Evolutionary conservation across 2,797 vertebrate species (phyloP).

Genomic region (Myripristis jacobus): DNA sequence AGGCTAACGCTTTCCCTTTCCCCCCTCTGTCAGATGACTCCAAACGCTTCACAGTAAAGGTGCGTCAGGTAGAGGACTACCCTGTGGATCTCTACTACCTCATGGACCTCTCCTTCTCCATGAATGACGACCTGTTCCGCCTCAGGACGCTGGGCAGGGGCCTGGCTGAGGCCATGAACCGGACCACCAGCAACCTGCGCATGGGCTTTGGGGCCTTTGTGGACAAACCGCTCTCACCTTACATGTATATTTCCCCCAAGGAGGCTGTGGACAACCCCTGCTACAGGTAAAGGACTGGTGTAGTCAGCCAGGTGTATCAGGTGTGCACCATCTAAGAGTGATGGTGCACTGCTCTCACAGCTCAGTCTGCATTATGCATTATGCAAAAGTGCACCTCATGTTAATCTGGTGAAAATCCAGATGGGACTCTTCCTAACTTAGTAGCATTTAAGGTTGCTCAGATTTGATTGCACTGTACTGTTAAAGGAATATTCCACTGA

Average conservation of each 20-base stretch:
- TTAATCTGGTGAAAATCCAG: neutral
- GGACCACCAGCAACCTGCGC: conserved; percentile 94
- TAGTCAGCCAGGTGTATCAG: neutral
- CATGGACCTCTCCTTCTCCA: conserved; percentile 97
- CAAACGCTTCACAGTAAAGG: conserved; percentile 89
- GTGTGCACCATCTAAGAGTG: neutral
- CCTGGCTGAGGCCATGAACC: conserved; percentile 92
- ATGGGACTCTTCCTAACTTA: neutral
- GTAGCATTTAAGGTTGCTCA: neutral
- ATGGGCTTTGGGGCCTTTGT: conserved; percentile 98
- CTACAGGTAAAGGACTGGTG: conserved; percentile 82
- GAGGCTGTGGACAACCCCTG: conserved; percentile 92
- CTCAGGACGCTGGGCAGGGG: conserved; percentile 90
- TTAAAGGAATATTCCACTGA: neutral
- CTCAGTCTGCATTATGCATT: too few relatives aligned
- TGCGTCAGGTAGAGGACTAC: conserved; percentile 98
- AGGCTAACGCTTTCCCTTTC: neutral
- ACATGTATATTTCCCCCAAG: conserved; percentile 93
- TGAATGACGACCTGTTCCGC: conserved; percentile 87
- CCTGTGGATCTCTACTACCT: conserved; percentile 98
- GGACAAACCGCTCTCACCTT: conserved; percentile 95
- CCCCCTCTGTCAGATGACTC: conserved; percentile 87
- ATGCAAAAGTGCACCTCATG: too few relatives aligned
- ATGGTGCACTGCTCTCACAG: neutral
- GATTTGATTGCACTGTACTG: neutral